Conservation (phyloP, 2,797 vertebrate genomes). For the Serranus cabrilla region DNA sequence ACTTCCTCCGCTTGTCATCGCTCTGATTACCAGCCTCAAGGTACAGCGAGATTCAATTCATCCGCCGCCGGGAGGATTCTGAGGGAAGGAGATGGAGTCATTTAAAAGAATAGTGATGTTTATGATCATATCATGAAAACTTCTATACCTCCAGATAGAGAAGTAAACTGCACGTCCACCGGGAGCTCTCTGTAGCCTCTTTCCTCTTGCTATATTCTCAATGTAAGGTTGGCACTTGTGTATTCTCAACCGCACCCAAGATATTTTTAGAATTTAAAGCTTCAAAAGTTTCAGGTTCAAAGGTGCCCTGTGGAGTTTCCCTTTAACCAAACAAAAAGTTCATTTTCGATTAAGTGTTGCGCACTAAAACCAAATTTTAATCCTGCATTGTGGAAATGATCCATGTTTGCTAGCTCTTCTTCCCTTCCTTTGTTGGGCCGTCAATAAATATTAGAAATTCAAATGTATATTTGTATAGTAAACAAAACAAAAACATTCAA, state of each 20-base stretch:
- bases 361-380: slow-evolving; percentile 7
- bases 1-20: slow-evolving; percentile 3
- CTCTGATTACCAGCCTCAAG: slow-evolving; percentile 15
- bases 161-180: not conserved
- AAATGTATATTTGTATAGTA: too few relatives aligned
- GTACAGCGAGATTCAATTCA: slow-evolving; percentile 8
- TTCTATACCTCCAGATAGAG: not conserved
- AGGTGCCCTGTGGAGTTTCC: not conserved
- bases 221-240: not conserved
- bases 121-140: slow-evolving; percentile 17
- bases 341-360: not conserved
- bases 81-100: not conserved
- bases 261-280: slow-evolving; percentile 3
- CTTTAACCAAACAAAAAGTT: not conserved
- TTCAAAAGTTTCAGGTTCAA: not conserved
- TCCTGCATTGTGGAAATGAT: not conserved
- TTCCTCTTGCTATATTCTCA: not conserved
- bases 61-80: not conserved
- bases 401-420: not conserved
- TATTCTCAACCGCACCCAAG: slow-evolving; percentile 19
- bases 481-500: too few relatives aligned
- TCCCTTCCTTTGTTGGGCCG: not conserved
- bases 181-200: not conserved
- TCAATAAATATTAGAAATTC: too few relatives aligned
- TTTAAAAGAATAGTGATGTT: slow-evolving; percentile 23